Conservation (phyloP, 2,888 invertebrate species). For the Mechanitis mazaeus region DNA sequence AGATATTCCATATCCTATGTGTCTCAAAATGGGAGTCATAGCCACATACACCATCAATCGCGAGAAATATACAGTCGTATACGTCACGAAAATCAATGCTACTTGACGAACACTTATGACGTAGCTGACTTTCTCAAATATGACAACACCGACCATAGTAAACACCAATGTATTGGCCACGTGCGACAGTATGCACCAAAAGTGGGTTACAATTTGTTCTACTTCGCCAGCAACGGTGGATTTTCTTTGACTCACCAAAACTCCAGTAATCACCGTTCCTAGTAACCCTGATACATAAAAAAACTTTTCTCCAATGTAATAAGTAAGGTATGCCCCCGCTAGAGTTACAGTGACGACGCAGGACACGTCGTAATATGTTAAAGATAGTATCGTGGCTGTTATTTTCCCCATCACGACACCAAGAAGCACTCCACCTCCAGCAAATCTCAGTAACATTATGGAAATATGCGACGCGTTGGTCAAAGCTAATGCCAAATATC, state of each 20-base stretch:
- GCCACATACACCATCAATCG: slow-evolving; percentile 65
- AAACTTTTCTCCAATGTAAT: slow-evolving; percentile 64
- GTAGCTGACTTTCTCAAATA: slow-evolving; percentile 69
- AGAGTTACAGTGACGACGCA: slow-evolving; percentile 59
- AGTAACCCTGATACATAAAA: slow-evolving; percentile 63
- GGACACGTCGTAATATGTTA: slow-evolving; percentile 58
- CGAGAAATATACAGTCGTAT: slow-evolving; percentile 67
- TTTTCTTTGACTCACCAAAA: slow-evolving; percentile 56
- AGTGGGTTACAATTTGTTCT: slow-evolving; percentile 51
- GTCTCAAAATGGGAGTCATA: slow-evolving; percentile 70
- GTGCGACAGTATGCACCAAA: slow-evolving; percentile 58
- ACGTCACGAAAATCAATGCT: slow-evolving; percentile 60
- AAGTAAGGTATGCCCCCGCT: slow-evolving; percentile 59
- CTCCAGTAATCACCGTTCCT: slow-evolving; percentile 56
- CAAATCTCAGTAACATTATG: slow-evolving; percentile 53
- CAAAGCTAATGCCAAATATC: slow-evolving; percentile 52
- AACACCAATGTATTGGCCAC: slow-evolving; percentile 76
- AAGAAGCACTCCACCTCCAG: slow-evolving; percentile 56
- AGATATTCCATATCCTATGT: slow-evolving; percentile 75
- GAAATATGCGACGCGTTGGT: slow-evolving; percentile 49
- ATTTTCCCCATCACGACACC: slow-evolving; percentile 61
- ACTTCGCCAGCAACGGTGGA: slow-evolving; percentile 61
- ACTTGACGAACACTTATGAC: slow-evolving; percentile 59
- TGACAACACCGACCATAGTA: slow-evolving; percentile 78
- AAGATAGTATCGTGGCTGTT: slow-evolving; percentile 48